Evolutionary conservation across 1,140 invertebrate species (phyloP).

Genomic region (Drepana arcuata): DNA sequence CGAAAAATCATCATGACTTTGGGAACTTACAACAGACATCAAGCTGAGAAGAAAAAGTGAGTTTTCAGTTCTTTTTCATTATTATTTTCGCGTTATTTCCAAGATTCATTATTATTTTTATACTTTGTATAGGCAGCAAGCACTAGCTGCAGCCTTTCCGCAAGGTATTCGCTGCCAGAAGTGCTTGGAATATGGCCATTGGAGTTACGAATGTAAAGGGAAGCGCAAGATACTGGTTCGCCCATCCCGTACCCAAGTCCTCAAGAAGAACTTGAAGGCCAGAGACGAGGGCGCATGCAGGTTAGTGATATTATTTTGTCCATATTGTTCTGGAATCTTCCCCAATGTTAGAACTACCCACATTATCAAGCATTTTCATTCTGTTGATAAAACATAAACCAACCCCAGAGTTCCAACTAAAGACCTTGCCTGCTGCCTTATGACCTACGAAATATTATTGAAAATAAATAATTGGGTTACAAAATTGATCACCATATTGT

Average conservation of each 20-base stretch:
- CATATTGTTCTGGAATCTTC: not conserved
- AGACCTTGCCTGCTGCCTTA: too few species aligned
- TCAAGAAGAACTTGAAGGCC: constrained; percentile 82
- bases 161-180: constrained; percentile 89
- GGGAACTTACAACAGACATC: constrained; percentile 60
- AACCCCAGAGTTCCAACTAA: too few species aligned
- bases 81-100: constrained; percentile 5
- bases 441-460: too few species aligned
- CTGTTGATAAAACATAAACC: too few species aligned
- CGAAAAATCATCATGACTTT: constrained; percentile 49
- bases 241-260: constrained; percentile 82
- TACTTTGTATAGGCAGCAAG: constrained; percentile 60
- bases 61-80: constrained; percentile 10
- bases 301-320: constrained; percentile 24
- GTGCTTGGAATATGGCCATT: constrained; percentile 91
- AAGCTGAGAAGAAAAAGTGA: constrained; percentile 56
- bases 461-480: too few species aligned
- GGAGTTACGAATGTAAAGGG: constrained; percentile 94
- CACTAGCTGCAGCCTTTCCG: constrained; percentile 74
- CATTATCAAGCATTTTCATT: too few species aligned
- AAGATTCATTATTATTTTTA: constrained; percentile 7
- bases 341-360: not conserved
- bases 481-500: too few species aligned
- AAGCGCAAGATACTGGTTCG: constrained; percentile 90
- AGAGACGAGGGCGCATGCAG: constrained; percentile 66